Conservation (phyloP, 1,140 invertebrate genomes). For the Samia ricini region DNA sequence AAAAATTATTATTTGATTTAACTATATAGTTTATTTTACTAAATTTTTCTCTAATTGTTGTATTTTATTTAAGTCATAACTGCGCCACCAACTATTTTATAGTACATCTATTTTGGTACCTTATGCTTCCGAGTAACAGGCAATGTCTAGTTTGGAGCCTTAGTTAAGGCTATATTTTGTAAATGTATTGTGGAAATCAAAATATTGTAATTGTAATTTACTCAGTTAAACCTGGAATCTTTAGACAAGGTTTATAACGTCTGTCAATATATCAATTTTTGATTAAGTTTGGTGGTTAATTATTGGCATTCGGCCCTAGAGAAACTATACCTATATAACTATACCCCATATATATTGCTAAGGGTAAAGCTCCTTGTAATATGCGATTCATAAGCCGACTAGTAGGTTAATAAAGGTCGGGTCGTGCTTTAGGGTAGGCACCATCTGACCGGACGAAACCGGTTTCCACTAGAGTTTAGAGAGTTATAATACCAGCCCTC, state of each 20-base stretch:
- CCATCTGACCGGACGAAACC: not conserved
- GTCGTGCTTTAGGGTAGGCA: conserved; percentile 5
- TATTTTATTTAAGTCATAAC: too few relatives aligned
- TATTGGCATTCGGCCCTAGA: conserved; percentile 62
- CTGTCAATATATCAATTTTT: too few relatives aligned
- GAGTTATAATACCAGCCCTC: not conserved
- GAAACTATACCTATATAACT: conserved; percentile 55
- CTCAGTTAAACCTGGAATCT: too few relatives aligned
- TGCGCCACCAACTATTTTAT: too few relatives aligned
- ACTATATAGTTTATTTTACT: too few relatives aligned
- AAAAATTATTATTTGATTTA: too few relatives aligned
- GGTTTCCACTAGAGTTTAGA: not conserved
- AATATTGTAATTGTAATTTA: too few relatives aligned
- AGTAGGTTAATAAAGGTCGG: conserved; percentile 29
- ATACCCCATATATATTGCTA: conserved; percentile 30
- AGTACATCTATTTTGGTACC: too few relatives aligned
- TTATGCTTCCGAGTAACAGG: too few relatives aligned
- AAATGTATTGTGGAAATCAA: conserved; percentile 58
- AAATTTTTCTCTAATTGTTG: too few relatives aligned
- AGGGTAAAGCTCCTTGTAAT: conserved; percentile 28
- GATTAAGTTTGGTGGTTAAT: conserved; percentile 72
- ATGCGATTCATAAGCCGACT: conserved; percentile 42
- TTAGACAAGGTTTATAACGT: too few relatives aligned
- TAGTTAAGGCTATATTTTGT: conserved; percentile 58
- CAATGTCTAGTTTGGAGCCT: too few relatives aligned